phyloP scores from a whole-genome alignment of 1,140 invertebrate genomes.

The Danaus melanippus region DNA sequence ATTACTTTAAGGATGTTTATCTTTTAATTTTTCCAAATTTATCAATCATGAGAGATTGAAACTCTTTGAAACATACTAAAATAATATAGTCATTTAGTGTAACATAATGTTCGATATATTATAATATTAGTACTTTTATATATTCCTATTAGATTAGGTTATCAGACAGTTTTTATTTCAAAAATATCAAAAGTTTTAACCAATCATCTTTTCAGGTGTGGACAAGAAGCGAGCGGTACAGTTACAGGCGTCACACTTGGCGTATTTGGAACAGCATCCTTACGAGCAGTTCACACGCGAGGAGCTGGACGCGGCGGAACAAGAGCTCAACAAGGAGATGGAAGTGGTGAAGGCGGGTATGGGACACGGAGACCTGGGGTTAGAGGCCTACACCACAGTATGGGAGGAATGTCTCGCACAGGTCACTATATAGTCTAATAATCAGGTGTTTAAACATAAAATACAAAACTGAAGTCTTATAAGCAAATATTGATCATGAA shows the following conservation, averaged over 20 bases:
- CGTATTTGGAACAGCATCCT: conserved; percentile 89
- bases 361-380: conserved; percentile 93
- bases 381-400: conserved; percentile 94
- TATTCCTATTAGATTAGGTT: neutral
- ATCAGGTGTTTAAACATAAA: neutral
- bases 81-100: too few relatives aligned
- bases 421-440: conserved; percentile 38
- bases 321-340: conserved; percentile 87
- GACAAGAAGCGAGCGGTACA: conserved; percentile 64
- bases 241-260: conserved; percentile 79
- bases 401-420: conserved; percentile 96
- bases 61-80: too few relatives aligned
- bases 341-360: conserved; percentile 92
- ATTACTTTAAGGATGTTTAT: too few relatives aligned
- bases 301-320: conserved; percentile 80
- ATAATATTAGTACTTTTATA: too few relatives aligned
- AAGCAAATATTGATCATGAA: too few relatives aligned
- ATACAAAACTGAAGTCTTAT: too few relatives aligned
- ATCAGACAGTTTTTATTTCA: neutral
- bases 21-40: too few relatives aligned
- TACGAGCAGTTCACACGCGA: conserved; percentile 82
- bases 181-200: too few relatives aligned
- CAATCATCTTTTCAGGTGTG: conserved; percentile 35
- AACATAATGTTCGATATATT: too few relatives aligned
- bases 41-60: too few relatives aligned